Evolutionary conservation across 2,797 vertebrate species (phyloP).

Genomic region (Takifugu rubripes): DNA sequence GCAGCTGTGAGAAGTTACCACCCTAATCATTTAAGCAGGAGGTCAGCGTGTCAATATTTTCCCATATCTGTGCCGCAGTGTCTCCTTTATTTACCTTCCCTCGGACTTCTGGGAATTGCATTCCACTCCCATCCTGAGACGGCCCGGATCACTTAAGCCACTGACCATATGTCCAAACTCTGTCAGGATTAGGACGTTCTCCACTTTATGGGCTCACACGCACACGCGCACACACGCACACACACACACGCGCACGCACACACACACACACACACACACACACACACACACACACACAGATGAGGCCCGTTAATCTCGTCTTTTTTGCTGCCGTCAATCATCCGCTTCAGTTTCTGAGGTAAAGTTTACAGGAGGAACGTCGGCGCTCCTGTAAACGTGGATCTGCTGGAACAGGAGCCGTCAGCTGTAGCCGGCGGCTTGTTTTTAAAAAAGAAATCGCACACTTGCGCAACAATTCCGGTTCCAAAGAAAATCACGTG

Average conservation of each 20-base stretch:
- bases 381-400: not conserved
- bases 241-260: too few species aligned
- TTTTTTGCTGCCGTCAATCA: slow-evolving; percentile 46
- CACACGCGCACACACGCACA: too few species aligned
- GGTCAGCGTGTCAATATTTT: slow-evolving; percentile 66
- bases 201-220: slow-evolving; percentile 45
- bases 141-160: slow-evolving; percentile 62
- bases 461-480: too few species aligned
- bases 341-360: not conserved
- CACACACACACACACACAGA: not conserved
- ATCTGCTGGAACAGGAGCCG: not conserved
- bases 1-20: slow-evolving; percentile 61
- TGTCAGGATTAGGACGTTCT: slow-evolving; percentile 65
- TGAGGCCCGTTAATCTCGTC: slow-evolving; percentile 24
- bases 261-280: too few species aligned
- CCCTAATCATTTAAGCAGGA: slow-evolving; percentile 49
- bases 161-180: slow-evolving; percentile 70
- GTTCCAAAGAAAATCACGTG: too few species aligned
- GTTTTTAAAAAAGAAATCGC: too few species aligned
- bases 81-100: slow-evolving; percentile 62
- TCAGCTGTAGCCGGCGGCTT: too few species aligned
- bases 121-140: slow-evolving; percentile 60
- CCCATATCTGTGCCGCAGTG: slow-evolving; percentile 57
- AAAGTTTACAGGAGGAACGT: not conserved
- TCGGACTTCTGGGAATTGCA: slow-evolving; percentile 47